Evolutionary conservation across 2,888 invertebrate species (phyloP).

Genomic region (Eupithecia abbreviata): DNA sequence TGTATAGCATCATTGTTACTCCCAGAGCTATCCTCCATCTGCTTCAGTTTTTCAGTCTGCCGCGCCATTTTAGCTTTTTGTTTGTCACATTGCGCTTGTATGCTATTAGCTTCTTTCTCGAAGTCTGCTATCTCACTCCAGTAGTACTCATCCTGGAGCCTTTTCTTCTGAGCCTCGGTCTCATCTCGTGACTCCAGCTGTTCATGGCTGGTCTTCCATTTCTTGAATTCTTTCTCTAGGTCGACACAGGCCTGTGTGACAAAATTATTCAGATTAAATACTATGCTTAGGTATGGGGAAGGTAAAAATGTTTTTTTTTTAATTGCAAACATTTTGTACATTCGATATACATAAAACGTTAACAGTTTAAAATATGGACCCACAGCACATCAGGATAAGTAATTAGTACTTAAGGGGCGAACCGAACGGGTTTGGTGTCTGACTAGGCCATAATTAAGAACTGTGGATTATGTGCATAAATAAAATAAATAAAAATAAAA

Average conservation of each 20-base stretch:
- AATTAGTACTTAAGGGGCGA: too few relatives aligned
- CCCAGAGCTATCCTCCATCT: slow-evolving; percentile 64
- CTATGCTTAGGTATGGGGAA: neutral
- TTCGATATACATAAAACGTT: too few relatives aligned
- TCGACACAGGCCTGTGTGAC: slow-evolving; percentile 63
- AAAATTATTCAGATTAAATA: neutral
- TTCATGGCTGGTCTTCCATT: slow-evolving; percentile 82
- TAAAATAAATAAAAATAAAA: too few relatives aligned
- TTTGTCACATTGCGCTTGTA: slow-evolving; percentile 75
- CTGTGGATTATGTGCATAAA: too few relatives aligned
- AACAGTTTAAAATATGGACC: too few relatives aligned
- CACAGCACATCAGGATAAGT: too few relatives aligned
- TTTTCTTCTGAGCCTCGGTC: slow-evolving; percentile 72
- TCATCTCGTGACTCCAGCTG: slow-evolving; percentile 82
- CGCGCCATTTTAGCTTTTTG: slow-evolving; percentile 71
- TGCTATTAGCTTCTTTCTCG: slow-evolving; percentile 61
- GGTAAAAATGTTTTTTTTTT: too few relatives aligned
- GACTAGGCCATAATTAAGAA: too few relatives aligned
- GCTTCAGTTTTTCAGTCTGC: slow-evolving; percentile 63
- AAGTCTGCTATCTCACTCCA: slow-evolving; percentile 77
- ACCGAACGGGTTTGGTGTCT: too few relatives aligned
- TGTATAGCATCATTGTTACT: slow-evolving; percentile 70
- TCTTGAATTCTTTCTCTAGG: slow-evolving; percentile 76
- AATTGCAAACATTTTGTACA: too few relatives aligned
- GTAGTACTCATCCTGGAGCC: slow-evolving; percentile 83